Conservation (phyloP, 2,797 vertebrate genomes). For the Limosa lapponica region DNA sequence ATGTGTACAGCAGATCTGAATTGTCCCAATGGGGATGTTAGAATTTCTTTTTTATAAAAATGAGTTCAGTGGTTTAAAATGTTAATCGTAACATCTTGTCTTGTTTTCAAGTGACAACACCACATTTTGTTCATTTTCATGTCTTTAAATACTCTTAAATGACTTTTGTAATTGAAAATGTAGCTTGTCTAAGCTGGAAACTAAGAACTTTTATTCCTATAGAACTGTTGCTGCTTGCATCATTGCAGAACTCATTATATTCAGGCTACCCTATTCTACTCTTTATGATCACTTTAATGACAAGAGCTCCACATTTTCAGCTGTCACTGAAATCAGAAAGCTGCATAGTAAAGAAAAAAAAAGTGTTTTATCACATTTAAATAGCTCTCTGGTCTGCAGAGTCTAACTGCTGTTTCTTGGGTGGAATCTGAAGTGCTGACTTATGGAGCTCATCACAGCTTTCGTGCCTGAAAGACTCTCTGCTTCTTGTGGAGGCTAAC, state of each 20-base stretch:
- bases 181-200: not conserved
- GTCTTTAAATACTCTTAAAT: not conserved
- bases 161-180: not conserved
- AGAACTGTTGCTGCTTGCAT: not conserved
- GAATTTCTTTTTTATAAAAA: not conserved
- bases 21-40: not conserved
- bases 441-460: not conserved
- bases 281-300: not conserved
- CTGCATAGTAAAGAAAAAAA: not conserved
- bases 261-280: not conserved
- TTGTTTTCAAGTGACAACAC: not conserved
- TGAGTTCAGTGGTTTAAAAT: not conserved
- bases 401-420: not conserved
- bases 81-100: not conserved
- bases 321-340: not conserved
- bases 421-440: not conserved
- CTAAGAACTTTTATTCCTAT: not conserved
- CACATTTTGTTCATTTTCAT: not conserved
- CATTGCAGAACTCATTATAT: not conserved
- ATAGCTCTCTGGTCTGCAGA: not conserved
- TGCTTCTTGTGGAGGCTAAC: not conserved
- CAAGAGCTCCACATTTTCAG: not conserved
- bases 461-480: not conserved
- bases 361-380: not conserved
- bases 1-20: not conserved